Percentiles rank a stretch among this genome's conserved stretches.
Conservation (phyloP, 2,888 invertebrate species). For the Amblyjoppa fuscipennis region DNA sequence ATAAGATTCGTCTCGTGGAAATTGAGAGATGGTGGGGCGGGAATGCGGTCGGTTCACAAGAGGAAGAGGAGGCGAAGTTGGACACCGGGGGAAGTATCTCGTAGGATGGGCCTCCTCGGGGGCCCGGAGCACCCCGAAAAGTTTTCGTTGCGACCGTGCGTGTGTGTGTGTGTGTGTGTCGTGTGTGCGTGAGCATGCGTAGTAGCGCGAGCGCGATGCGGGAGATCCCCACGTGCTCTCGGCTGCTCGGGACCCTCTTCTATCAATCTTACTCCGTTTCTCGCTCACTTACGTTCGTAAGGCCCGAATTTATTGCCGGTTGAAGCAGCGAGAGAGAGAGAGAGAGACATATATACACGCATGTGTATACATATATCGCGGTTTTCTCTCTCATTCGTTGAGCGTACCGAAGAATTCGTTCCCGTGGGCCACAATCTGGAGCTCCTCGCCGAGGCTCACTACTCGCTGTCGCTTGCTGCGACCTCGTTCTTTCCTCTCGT, state of each 20-base stretch:
- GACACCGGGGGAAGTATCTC: constrained; percentile 53
- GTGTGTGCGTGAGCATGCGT: background rate
- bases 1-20: constrained; percentile 69
- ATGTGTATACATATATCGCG: background rate
- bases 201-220: constrained; percentile 41
- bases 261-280: constrained; percentile 29
- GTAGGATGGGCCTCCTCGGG: constrained; percentile 22
- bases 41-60: constrained; percentile 81
- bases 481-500: constrained; percentile 59
- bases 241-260: constrained; percentile 3
- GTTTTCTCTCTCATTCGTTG: constrained; percentile 36
- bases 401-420: constrained; percentile 55
- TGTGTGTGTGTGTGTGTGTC: constrained; percentile 14
- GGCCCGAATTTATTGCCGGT: background rate
- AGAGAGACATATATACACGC: background rate
- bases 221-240: constrained; percentile 75
- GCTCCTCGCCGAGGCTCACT: constrained; percentile 43
- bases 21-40: constrained; percentile 78
- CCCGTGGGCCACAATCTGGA: constrained; percentile 53
- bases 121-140: constrained; percentile 65
- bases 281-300: constrained; percentile 9
- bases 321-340: background rate
- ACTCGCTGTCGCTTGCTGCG: constrained; percentile 32
- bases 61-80: constrained; percentile 77
- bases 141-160: constrained; percentile 78